Conservation (phyloP, 2,113 vertebrate species). For the Pontoporia blainvillei region DNA sequence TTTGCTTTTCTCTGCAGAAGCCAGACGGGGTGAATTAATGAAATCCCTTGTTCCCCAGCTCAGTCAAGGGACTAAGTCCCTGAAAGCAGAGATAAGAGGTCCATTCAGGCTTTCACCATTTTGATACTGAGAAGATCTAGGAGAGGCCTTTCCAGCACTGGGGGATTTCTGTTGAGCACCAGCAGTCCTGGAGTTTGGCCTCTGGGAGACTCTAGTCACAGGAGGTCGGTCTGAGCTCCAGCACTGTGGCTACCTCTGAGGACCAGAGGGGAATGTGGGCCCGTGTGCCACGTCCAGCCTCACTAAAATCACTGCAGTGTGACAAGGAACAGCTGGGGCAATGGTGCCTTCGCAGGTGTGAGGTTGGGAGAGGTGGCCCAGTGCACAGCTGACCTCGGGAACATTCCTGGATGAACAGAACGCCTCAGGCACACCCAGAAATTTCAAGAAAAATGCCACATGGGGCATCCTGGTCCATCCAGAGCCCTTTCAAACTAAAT, state of each 20-base stretch:
- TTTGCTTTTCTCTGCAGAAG: not conserved
- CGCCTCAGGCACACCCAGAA: not conserved
- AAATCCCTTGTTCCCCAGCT: not conserved
- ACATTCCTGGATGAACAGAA: not conserved
- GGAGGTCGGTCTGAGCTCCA: not conserved
- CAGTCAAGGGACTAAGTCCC: not conserved
- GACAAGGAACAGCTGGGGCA: fast-evolving
- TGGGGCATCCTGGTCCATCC: not conserved
- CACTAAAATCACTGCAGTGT: fast-evolving
- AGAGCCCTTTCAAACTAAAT: not conserved
- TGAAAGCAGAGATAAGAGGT: not conserved
- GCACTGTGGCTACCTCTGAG: not conserved
- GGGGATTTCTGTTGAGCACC: not conserved
- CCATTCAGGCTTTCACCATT: not conserved
- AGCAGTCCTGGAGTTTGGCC: not conserved
- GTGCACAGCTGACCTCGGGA: not conserved
- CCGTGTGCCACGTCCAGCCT: fast-evolving
- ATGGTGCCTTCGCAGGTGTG: fast-evolving
- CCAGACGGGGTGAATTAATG: not conserved
- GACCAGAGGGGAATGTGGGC: not conserved
- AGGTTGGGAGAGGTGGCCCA: fast-evolving
- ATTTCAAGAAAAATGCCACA: not conserved
- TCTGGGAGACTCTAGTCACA: not conserved
- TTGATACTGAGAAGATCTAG: not conserved
- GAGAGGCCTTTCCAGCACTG: not conserved